These are phyloP conservation scores for Molorchus minor DNA, from an alignment of 2,888 invertebrate species.

Conservation along the genomic window DNA sequence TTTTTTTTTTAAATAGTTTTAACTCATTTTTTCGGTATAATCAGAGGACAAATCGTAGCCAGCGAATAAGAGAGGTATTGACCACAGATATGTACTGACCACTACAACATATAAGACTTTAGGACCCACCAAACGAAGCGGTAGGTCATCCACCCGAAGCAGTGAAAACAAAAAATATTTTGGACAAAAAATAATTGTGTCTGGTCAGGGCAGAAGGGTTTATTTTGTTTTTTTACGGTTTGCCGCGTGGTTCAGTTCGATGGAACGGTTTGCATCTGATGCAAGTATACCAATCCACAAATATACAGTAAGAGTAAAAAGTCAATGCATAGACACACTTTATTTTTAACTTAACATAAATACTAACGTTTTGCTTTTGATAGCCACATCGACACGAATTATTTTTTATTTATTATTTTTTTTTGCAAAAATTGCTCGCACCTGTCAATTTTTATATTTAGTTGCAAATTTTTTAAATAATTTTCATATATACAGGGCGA, in stretches of 20 bases:
- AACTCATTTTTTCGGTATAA: conserved; percentile 6
- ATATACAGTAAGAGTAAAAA: no score
- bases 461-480: no score
- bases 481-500: no score
- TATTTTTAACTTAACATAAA: no score
- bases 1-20: conserved; percentile 15
- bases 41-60: no score
- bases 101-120: conserved; percentile 61
- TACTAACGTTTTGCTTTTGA: no score
- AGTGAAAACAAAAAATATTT: conserved; percentile 46
- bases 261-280: neutral
- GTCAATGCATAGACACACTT: no score
- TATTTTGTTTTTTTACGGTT: neutral
- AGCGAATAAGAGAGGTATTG: conserved; percentile 18
- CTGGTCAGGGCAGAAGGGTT: conserved; percentile 58
- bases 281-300: neutral
- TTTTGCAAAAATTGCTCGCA: no score
- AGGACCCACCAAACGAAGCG: conserved; percentile 54
- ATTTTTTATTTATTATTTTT: no score
- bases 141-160: conserved; percentile 56
- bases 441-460: no score
- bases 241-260: neutral
- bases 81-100: conserved; percentile 54
- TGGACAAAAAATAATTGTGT: conserved; percentile 57
- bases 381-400: no score